Conservation (phyloP, 2,797 vertebrate species). For the Macropus fuliginosus region DNA sequence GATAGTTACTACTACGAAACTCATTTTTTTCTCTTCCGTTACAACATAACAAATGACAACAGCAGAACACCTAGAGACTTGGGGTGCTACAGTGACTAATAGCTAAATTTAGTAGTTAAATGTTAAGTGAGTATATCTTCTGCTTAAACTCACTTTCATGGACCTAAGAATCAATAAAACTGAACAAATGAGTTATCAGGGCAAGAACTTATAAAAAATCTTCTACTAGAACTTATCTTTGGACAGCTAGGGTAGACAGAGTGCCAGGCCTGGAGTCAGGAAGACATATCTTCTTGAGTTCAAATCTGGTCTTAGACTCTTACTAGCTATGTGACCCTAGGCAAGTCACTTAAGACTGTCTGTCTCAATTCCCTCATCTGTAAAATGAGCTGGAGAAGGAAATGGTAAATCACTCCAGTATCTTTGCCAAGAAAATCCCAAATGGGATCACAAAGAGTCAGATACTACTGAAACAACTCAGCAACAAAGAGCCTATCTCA, state of each 20-base stretch:
- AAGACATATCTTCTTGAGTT: slow-evolving; percentile 31
- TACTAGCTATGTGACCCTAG: background rate
- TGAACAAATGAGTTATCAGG: slow-evolving; percentile 12
- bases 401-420: background rate
- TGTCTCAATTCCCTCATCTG: background rate
- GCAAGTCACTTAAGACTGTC: background rate
- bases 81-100: background rate
- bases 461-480: background rate
- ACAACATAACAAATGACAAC: background rate
- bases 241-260: background rate
- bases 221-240: background rate
- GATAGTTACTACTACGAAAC: slow-evolving; percentile 25
- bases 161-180: background rate
- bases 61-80: slow-evolving; percentile 25
- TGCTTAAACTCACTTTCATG: slow-evolving; percentile 3
- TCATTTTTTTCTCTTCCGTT: slow-evolving; percentile 58
- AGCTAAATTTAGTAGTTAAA: slow-evolving; percentile 14
- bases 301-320: background rate
- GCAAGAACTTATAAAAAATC: slow-evolving; percentile 29
- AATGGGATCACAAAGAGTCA: background rate
- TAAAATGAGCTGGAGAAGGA: background rate
- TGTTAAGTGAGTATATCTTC: background rate
- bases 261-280: background rate
- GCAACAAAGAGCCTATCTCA: background rate
- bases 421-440: background rate